Base-by-base conservation (phyloP, 2,797 vertebrate genomes). In the Novumbra hubbsi region DNA sequence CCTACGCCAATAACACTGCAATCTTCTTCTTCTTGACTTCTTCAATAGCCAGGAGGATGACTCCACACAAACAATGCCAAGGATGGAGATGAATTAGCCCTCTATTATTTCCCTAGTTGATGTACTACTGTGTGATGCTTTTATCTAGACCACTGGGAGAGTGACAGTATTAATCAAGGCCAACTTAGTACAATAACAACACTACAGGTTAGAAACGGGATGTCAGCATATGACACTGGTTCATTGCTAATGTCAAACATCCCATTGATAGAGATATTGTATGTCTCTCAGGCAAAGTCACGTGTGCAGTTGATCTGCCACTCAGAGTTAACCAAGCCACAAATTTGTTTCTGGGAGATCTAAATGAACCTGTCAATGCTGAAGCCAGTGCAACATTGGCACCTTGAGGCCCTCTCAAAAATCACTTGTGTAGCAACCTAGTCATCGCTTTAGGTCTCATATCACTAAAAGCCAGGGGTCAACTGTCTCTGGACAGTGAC, bases 51-150 rank as follows among this genome's bases (percentile, higher is more conserved):
- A 30, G 48, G 14, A 27, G 21, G 45, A 49, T 15, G 24, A 24
- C 45, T 50, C 27, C 68, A 27, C 24, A 49, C 45, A 28, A 24
- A 24, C 45, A 19, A 9, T 7, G 27, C 48, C 55, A 12, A 24
- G 55, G 55, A 60, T 52, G 68, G 48, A 27, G 19, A 50, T 52
- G 52, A 70, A 70, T 70, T 70, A 70, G 15, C 68, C 14, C 14
- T 9, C 68, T 15, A 70, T 52, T 70, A 55, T 70, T 52, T 24
- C 55, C 68, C 17, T 27, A 52, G 41, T 30, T 17, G 68, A 32
- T 17, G 27, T 70, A 49, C 50, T 49, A 70, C 17, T 52, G 68
- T 70, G 45, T 70, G 68, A 28, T 32, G 17, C 28, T 30, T 49
- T 19, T 52, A 70, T 70, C 48, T 52, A 70, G 21, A 52, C 68